These are phyloP conservation scores for Contarinia nasturtii DNA, from an alignment of 1,140 invertebrate species.

Conservation along the genomic window DNA sequence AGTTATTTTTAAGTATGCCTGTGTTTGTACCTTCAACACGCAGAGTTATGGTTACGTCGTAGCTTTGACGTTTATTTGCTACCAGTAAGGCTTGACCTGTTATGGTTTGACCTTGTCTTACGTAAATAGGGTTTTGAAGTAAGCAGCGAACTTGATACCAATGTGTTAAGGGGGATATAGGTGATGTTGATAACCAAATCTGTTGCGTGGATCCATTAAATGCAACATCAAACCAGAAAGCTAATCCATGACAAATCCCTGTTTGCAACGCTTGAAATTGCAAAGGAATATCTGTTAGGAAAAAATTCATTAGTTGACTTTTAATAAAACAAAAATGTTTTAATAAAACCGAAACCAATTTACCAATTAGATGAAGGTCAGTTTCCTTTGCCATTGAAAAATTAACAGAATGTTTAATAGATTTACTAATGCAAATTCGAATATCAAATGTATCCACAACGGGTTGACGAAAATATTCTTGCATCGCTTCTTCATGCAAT, in stretches of 20 bases:
- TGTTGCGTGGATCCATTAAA: conserved; percentile 81
- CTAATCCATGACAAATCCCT: conserved; percentile 89
- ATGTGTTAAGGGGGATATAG: conserved; percentile 95
- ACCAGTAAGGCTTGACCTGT: conserved; percentile 72
- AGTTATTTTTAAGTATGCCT: too few species aligned
- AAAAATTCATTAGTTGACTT: too few species aligned
- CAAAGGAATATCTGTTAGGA: conserved; percentile 64
- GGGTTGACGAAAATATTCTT: conserved; percentile 96
- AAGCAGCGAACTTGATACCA: conserved; percentile 99
- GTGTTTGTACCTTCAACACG: conserved; percentile 62
- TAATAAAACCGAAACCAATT: conserved; percentile 7
- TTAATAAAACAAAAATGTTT: background rate
- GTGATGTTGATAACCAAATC: conserved; percentile 95
- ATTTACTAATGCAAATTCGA: conserved; percentile 91
- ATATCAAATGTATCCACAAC: conserved; percentile 99
- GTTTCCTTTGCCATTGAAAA: conserved; percentile 85
- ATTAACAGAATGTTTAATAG: conserved; percentile 85
- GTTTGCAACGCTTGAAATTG: conserved; percentile 85
- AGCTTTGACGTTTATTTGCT: conserved; percentile 95
- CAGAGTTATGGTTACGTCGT: conserved; percentile 95
- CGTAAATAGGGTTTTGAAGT: conserved; percentile 81
- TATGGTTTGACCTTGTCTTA: conserved; percentile 82
- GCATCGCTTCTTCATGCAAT: conserved; percentile 76
- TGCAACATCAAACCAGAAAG: conserved; percentile 99
- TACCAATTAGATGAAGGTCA: conserved; percentile 84